Evolutionary conservation across 2,888 invertebrate species (phyloP).

Genomic region (Rotaria macrura): DNA sequence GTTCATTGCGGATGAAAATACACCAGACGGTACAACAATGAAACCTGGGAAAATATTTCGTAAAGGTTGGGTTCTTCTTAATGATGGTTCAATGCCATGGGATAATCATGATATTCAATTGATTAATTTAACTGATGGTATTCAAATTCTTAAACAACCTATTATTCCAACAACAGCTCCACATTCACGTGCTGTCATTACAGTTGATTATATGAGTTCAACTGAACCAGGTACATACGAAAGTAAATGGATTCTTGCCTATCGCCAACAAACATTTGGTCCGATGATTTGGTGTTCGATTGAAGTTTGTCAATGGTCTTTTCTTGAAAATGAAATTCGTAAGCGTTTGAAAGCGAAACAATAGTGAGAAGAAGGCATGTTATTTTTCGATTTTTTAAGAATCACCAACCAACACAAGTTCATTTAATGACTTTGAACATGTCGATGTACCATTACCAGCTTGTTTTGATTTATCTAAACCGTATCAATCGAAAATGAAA

Average conservation of each 20-base stretch:
- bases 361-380: too few relatives aligned
- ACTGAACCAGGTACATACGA: conserved; percentile 36
- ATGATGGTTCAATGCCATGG: conserved; percentile 44
- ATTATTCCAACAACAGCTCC: not conserved
- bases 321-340: not conserved
- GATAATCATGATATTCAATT: conserved; percentile 34
- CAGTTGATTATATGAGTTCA: not conserved
- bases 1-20: conserved; percentile 43
- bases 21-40: conserved; percentile 44
- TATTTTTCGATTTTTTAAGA: too few relatives aligned
- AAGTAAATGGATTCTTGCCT: conserved; percentile 44
- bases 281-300: conserved; percentile 46
- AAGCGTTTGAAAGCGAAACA: not conserved
- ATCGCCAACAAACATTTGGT: conserved; percentile 43
- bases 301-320: conserved; percentile 36
- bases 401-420: too few relatives aligned
- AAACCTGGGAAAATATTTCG: conserved; percentile 42
- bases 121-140: not conserved
- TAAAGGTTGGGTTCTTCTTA: conserved; percentile 46
- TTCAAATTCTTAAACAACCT: not conserved
- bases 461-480: conserved; percentile 24
- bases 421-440: not conserved
- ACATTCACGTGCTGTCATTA: not conserved
- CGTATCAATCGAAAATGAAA: not conserved
- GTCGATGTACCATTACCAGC: not conserved